Evolutionary conservation across 2,797 vertebrate genomes (phyloP).

Genomic region (Dromococcyx pavoninus): DNA sequence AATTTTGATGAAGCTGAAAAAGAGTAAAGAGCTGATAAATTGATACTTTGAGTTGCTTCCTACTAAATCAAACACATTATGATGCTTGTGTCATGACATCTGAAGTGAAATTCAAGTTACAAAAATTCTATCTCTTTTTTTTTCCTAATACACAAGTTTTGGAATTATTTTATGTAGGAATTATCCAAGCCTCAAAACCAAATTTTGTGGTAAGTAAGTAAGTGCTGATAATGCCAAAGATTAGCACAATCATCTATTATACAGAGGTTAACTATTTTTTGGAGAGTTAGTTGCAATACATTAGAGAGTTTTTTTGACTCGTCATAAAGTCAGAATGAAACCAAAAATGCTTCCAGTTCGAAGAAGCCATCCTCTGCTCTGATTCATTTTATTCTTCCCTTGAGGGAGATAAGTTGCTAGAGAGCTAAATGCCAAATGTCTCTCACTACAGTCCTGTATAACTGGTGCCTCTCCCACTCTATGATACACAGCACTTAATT

Average conservation of each 20-base stretch:
- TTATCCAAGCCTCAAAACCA: background rate
- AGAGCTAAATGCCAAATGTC: conserved; percentile 22
- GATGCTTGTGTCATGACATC: background rate
- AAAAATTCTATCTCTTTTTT: background rate
- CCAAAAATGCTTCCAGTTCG: background rate
- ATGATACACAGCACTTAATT: conserved; percentile 20
- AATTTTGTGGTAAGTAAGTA: background rate
- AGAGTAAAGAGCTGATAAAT: background rate
- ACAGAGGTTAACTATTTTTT: background rate
- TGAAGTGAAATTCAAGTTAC: background rate
- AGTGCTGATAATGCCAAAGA: background rate
- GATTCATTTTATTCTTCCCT: background rate
- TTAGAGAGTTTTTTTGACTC: background rate
- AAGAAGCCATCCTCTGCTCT: background rate
- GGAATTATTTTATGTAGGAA: background rate
- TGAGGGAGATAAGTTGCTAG: background rate
- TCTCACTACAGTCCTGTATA: background rate
- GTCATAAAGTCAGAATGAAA: background rate
- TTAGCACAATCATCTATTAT: background rate
- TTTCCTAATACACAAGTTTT: background rate
- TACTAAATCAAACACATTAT: background rate
- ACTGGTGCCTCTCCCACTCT: background rate
- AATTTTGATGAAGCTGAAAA: background rate
- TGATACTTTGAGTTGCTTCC: background rate
- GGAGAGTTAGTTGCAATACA: background rate